These are phyloP conservation scores for Scaptomyza flava DNA, from an alignment of 2,888 invertebrate genomes.

Conservation along the genomic window DNA sequence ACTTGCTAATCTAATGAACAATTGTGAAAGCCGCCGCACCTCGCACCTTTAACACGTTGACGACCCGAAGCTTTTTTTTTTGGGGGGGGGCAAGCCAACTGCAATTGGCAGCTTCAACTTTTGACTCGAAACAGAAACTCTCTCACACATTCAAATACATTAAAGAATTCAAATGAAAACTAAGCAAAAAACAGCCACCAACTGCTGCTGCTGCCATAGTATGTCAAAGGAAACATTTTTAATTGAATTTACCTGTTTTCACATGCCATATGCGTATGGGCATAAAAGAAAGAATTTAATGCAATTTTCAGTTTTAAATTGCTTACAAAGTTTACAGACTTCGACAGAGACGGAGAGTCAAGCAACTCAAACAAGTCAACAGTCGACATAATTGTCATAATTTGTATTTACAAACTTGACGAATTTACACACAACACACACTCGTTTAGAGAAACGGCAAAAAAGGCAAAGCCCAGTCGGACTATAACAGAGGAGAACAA, in stretches of 20 bases:
- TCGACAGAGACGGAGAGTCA: neutral
- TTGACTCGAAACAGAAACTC: constrained; percentile 39
- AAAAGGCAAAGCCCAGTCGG: constrained; percentile 4
- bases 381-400: constrained; percentile 80
- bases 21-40: constrained; percentile 66
- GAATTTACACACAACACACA: constrained; percentile 60
- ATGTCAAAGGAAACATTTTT: constrained; percentile 54
- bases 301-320: constrained; percentile 66
- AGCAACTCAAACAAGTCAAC: constrained; percentile 63
- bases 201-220: constrained; percentile 7
- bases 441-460: neutral
- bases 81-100: constrained; percentile 41
- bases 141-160: constrained; percentile 21
- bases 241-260: constrained; percentile 66
- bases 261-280: constrained; percentile 46
- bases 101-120: constrained; percentile 69
- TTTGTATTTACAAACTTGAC: constrained; percentile 79
- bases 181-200: constrained; percentile 19
- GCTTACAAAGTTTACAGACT: constrained; percentile 61
- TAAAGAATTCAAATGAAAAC: constrained; percentile 58
- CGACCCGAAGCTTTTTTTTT: constrained; percentile 4
- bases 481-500: constrained; percentile 6
- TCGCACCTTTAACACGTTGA: constrained; percentile 62
- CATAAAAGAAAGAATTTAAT: constrained; percentile 53
- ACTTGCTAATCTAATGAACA: constrained; percentile 80